Percentiles rank a stretch among this genome's conserved stretches.
phyloP scores from a whole-genome alignment of 2,888 invertebrate genomes.

The Eurytoma californica region DNA sequence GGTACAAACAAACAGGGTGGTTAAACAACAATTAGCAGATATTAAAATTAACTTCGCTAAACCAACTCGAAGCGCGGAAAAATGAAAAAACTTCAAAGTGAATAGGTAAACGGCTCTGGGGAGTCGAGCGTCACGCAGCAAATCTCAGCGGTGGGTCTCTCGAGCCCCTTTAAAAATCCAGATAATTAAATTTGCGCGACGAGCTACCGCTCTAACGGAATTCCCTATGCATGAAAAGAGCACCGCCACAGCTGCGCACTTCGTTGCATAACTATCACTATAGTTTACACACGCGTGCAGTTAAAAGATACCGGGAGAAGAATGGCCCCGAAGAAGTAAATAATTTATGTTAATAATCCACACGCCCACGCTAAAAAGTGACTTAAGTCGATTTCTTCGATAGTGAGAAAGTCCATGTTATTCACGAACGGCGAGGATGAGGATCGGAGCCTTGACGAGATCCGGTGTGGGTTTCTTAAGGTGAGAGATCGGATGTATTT shows the following conservation, averaged over 20 bases:
- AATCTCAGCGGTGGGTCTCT: constrained; percentile 4
- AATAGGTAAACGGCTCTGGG: too few relatives aligned
- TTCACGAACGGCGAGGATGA: too few relatives aligned
- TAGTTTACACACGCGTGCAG: constrained; percentile 23
- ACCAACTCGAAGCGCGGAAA: too few relatives aligned
- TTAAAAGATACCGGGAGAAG: constrained; percentile 3
- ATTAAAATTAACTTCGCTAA: too few relatives aligned
- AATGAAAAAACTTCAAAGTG: too few relatives aligned
- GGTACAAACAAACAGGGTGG: too few relatives aligned
- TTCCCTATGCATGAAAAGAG: constrained; percentile 3
- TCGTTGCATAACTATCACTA: constrained; percentile 40
- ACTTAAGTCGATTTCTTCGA: not conserved
- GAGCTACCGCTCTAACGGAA: not conserved
- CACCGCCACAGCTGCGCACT: not conserved
- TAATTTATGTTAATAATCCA: constrained; percentile 48
- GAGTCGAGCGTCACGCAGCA: not conserved
- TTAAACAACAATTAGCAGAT: too few relatives aligned
- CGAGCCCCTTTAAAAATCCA: not conserved
- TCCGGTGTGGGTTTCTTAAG: too few relatives aligned
- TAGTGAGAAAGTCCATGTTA: too few relatives aligned
- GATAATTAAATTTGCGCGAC: constrained; percentile 14
- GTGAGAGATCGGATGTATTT: too few relatives aligned
- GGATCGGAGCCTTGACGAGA: too few relatives aligned
- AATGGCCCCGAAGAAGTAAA: not conserved
- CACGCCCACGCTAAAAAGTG: constrained; percentile 31